Conservation (phyloP, 2,797 vertebrate genomes). For the Chromis chromis region DNA sequence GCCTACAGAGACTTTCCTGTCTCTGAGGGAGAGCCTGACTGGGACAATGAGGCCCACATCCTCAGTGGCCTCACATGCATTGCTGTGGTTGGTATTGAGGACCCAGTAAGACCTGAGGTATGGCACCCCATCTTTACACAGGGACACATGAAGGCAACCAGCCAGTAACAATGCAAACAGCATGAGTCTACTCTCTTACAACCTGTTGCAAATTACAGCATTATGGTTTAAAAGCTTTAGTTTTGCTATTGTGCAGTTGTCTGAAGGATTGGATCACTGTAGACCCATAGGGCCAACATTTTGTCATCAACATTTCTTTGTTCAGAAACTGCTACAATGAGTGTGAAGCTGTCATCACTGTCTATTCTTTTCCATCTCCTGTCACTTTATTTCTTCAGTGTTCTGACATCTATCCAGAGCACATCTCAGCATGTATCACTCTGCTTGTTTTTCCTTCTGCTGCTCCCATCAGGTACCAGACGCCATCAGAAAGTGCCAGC, state of each 20-base stretch:
- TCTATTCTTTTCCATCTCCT: neutral
- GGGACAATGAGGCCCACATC: slow-evolving; percentile 93
- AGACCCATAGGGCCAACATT: too few species aligned
- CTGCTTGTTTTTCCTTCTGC: neutral
- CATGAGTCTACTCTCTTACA: too few species aligned
- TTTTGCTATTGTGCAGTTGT: too few species aligned
- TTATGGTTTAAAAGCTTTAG: too few species aligned
- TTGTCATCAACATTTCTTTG: too few species aligned
- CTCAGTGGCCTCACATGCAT: slow-evolving; percentile 92
- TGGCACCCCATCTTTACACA: neutral
- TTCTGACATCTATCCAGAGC: neutral
- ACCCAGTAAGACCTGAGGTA: slow-evolving; percentile 97
- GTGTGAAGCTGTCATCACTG: neutral
- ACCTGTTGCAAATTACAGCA: too few species aligned
- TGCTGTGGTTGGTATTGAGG: slow-evolving; percentile 96
- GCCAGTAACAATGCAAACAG: neutral
- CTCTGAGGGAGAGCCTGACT: slow-evolving; percentile 91
- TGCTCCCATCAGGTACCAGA: slow-evolving; percentile 89
- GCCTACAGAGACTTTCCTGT: slow-evolving; percentile 91
- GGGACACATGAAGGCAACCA: neutral
- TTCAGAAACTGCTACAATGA: neutral
- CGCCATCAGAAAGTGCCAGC: slow-evolving; percentile 96
- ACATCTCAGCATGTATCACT: neutral
- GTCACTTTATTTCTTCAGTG: neutral
- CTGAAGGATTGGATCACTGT: too few species aligned